Evolutionary conservation across 2,113 vertebrate species (phyloP), one percentile per base, ranked within the genome.

Genomic region (Centrocercus urophasianus): DNA sequence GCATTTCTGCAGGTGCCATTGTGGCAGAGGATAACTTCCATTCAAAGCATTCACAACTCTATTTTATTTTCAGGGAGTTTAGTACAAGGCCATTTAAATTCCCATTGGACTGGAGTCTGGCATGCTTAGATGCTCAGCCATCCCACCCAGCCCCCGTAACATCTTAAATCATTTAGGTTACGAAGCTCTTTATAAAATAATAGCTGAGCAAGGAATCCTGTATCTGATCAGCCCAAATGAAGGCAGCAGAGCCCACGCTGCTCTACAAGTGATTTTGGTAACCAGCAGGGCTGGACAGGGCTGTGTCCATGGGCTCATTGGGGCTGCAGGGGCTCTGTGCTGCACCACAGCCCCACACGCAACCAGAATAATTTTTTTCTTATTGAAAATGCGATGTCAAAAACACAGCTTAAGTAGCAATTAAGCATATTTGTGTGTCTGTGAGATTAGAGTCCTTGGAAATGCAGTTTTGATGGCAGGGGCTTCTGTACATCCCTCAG

Each of bases 121-220:
- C 91, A 56, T 43, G 84, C 95, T 54, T 73, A 89, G 93, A 83
- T 74, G 95, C 71, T 86, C 93, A 38, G 54, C 76, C 91, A 80
- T 95, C 96, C 95, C 94, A 88, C 96, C 88, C 94, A 75, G 96
- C 95, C 94, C 96, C 95, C 94, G 93, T 91, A 96, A 96, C 75
- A 20, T 87, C 91, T 88, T 94, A 91, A 97, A 93, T 95, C 93
- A 86, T 34, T 93, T 92, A 7, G 65, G 93, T 92, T 93, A 83
- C 78, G 54, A 87, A 94, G 89, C 69, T 10, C 42, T 96, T 94
- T 40, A 75, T 77, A 92, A 93, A 95, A 91, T 72, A 90, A 88
- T 78, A 74, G 52, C 28, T 1, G 18, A 69, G 36, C 52, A 52
- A 65, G 71, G 52, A 40, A 73, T 4, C 42, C 83, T 91, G 78